These are phyloP conservation scores for Sebastes minor DNA, from an alignment of 2,797 vertebrate genomes.

Conservation along the genomic window DNA sequence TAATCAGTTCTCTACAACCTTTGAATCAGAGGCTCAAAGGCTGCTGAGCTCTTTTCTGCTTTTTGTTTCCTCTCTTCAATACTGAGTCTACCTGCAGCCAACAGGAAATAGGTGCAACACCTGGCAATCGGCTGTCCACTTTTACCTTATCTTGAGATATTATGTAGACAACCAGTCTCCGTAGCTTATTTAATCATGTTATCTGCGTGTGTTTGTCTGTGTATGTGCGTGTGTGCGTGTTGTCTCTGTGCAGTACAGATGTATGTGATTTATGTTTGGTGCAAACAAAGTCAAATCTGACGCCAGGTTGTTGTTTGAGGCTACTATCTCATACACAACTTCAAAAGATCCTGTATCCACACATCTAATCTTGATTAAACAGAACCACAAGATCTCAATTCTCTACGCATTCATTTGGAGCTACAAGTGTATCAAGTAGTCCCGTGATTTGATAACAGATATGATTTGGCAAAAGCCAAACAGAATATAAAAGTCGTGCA, in stretches of 20 bases:
- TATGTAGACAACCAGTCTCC: slow-evolving; percentile 42
- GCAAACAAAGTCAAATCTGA: slow-evolving; percentile 52
- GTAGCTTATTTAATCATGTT: slow-evolving; percentile 42
- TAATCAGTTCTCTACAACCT: not conserved
- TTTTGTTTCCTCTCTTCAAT: not conserved
- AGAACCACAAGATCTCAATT: slow-evolving; percentile 12
- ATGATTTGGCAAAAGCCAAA: slow-evolving; percentile 11
- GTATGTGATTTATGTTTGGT: slow-evolving; percentile 43
- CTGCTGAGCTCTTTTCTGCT: not conserved
- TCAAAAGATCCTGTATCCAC: slow-evolving; percentile 34
- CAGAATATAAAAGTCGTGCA: not conserved
- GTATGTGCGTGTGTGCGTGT: not conserved
- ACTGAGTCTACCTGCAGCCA: slow-evolving; percentile 6
- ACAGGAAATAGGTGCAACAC: slow-evolving; percentile 22
- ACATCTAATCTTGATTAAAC: slow-evolving; percentile 45
- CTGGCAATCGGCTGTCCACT: not conserved
- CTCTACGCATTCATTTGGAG: not conserved
- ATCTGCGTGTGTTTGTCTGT: slow-evolving; percentile 39
- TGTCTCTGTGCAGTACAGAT: slow-evolving; percentile 23
- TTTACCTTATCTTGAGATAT: slow-evolving; percentile 27
- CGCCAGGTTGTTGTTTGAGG: slow-evolving; percentile 33
- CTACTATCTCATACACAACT: slow-evolving; percentile 26
- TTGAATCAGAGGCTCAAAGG: not conserved
- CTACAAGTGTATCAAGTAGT: slow-evolving; percentile 10
- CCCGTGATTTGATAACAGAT: slow-evolving; percentile 28